Base-by-base conservation (phyloP, 2,113 vertebrate genomes). In the Junco hyemalis region DNA sequence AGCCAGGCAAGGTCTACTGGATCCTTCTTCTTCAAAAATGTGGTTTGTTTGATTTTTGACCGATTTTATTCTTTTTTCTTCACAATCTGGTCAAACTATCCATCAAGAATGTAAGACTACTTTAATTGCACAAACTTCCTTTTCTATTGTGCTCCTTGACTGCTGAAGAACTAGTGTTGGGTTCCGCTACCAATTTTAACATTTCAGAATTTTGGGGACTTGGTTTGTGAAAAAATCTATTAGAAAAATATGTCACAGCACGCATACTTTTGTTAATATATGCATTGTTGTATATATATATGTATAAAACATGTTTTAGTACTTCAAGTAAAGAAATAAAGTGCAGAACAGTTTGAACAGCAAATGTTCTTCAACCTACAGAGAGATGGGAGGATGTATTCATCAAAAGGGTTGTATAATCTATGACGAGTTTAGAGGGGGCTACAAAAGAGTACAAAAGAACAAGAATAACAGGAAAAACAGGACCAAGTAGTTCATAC, bases 311-410 rank as follows among this genome's bases (percentile, higher is more conserved):
- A 26, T 63, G 80, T 72, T 87, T 87, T 72, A 51, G n/a, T 80
- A 14, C 26, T 86, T 85, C 25, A 85, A 56, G 23, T 47, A 81
- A 89, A 18, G 38, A 92, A 82, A 64, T 48, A 61, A 79, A 91
- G 15, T 33, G 19, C 38, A 66, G 33, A 76, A 92, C 54, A 91
- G 33, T 74, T 85, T 85, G 86, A 90, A 71, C 40, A 81, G 57
- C 73, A 95, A 92, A 85, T 72, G 40, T 59, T 95, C 72, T 82
- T 88, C 92, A 92, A 66, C 78, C 72, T 82, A 88, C 61, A 85
- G 48, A 86, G 50, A 80, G 51, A 68, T 54, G 21, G 35, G 33
- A 92, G 42, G 31, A 14, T 31, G 11, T 54, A 79, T 72, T 79
- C 38, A 68, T 96, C 88, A 97, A 84, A 76, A 10, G 7, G 22